These are phyloP conservation scores for Girardia tigrina DNA, from an alignment of 2,888 invertebrate genomes.

Conservation along the genomic window DNA sequence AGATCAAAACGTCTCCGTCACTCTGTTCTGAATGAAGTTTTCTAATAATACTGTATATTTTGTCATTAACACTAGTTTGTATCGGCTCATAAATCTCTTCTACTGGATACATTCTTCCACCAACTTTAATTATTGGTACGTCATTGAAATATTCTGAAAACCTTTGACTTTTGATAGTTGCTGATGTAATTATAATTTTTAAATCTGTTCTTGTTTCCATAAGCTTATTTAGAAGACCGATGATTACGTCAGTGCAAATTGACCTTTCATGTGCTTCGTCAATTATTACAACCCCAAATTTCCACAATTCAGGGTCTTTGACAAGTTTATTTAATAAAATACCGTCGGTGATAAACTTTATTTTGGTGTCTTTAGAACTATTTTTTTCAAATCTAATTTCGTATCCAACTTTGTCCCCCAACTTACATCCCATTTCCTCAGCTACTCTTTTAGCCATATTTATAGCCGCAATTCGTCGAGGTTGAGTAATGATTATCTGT, in stretches of 20 bases:
- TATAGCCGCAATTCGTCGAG: neutral
- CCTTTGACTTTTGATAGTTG: conserved; percentile 46
- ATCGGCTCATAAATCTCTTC: conserved; percentile 40
- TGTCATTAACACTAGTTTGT: conserved; percentile 37
- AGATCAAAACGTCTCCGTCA: conserved; percentile 51
- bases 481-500: neutral
- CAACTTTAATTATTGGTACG: conserved; percentile 43
- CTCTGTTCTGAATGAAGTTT: conserved; percentile 41
- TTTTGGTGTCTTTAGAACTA: conserved; percentile 39
- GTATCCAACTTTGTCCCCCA: conserved; percentile 44
- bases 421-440: conserved; percentile 41
- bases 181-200: conserved; percentile 47
- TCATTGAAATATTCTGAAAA: conserved; percentile 44
- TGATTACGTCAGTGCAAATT: conserved; percentile 46
- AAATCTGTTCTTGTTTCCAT: conserved; percentile 42
- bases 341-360: conserved; percentile 48
- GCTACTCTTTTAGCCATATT: neutral
- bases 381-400: conserved; percentile 42
- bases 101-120: conserved; percentile 47
- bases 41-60: conserved; percentile 41
- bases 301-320: conserved; percentile 40
- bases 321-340: conserved; percentile 46
- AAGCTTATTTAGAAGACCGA: conserved; percentile 45
- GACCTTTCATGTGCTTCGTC: conserved; percentile 51
- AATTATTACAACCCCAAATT: conserved; percentile 43